Base-by-base conservation (phyloP, 2,113 vertebrate genomes). In the Peromyscus maniculatus region DNA sequence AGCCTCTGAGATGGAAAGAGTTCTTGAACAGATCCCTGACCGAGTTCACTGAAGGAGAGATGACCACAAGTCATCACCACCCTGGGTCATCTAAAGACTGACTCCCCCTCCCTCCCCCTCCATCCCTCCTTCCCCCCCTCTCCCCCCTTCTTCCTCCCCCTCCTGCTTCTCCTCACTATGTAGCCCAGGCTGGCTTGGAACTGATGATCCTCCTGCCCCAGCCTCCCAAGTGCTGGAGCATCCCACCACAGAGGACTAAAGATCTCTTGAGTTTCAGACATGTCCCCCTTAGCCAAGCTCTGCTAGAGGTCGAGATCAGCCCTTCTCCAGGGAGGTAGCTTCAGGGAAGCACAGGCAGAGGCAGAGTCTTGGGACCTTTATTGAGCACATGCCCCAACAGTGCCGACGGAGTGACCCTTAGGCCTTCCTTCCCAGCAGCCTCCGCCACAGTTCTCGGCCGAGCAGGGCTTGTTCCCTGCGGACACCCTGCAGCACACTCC, bases 401-500 rank as follows among this genome's bases (percentile, higher is more conserved):
- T 84, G 33, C 92, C 84, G 95, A 57, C 0, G 7, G 86, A 79
- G 66, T 21, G 21, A 1, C 31, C 36, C 89, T 91, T 22, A 64
- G 87, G 52, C 24, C 13, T 57, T 26, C 43, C 43, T 0, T 31
- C 97, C 49, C 80, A 97, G 82, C 43, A 99, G 75, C 95, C 99
- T 98, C 66, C 98, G 95, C n/a, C 64, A 77, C 22, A 99, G 97
- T 98, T 99, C 99, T 75, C 94, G 92, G 72, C 98, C 97, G 64
- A 99, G 98, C 7, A 99, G 98, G 55, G 98, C 98, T 91, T 98
- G 97, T 96, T 99, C 99, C 96, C 99, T 99, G 74, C 99, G 99
- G 95, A 99, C 99, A 19, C 99, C 99, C 86, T 98, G 98, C 92
- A 99, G 93, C 79, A 99, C 99, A 0, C 98, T 99, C 64, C 98